These are phyloP conservation scores for Aulostomus chinensis DNA, from an alignment of 2,797 vertebrate species.

Conservation along the genomic window DNA sequence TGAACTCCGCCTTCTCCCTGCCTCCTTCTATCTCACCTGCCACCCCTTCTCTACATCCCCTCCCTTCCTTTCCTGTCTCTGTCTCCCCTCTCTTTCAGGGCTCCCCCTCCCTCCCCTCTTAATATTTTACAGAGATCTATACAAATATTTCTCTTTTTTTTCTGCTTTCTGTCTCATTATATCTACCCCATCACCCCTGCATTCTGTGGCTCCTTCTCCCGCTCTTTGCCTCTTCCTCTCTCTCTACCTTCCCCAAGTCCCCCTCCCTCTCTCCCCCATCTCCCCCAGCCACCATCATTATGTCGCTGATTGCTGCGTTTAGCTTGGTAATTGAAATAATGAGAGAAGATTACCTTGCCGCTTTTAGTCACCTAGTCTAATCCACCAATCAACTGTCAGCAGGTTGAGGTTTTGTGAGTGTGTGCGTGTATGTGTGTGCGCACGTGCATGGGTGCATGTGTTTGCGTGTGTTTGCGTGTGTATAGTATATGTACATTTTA, in stretches of 20 bases:
- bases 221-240: neutral
- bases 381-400: slow-evolving; percentile 72
- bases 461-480: too few relatives aligned
- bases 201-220: slow-evolving; percentile 11
- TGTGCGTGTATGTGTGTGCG: neutral
- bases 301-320: slow-evolving; percentile 69
- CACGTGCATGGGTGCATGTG: neutral
- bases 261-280: neutral
- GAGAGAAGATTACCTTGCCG: slow-evolving; percentile 66
- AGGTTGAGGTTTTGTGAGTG: slow-evolving; percentile 14
- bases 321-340: slow-evolving; percentile 76
- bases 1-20: too few relatives aligned
- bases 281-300: slow-evolving; percentile 53
- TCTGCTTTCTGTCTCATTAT: too few relatives aligned
- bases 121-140: slow-evolving; percentile 27
- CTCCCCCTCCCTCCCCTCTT: neutral
- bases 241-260: neutral
- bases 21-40: too few relatives aligned
- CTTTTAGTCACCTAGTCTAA: slow-evolving; percentile 68
- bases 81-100: slow-evolving; percentile 2
- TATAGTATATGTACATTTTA: slow-evolving; percentile 38
- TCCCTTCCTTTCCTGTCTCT: too few relatives aligned
- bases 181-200: neutral
- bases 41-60: too few relatives aligned
- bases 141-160: slow-evolving; percentile 38